These are phyloP conservation scores for Macrosteles quadrilineatus DNA, from an alignment of 1,140 invertebrate genomes.

Conservation along the genomic window DNA sequence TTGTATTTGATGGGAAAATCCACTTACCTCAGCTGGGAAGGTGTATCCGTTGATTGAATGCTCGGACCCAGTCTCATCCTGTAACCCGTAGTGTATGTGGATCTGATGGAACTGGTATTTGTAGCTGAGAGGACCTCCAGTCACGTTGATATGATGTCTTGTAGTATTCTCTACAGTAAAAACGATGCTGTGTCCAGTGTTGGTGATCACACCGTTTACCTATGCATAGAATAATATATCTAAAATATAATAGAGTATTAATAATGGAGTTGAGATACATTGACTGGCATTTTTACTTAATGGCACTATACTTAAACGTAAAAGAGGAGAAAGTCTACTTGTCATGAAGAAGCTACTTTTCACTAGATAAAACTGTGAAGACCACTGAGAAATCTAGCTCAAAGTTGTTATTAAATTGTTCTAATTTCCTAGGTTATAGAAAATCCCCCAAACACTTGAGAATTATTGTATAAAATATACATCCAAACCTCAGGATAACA, in stretches of 20 bases:
- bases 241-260: conserved; percentile 18
- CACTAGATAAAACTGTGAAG: too few relatives aligned
- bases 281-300: neutral
- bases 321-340: too few relatives aligned
- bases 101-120: conserved; percentile 93
- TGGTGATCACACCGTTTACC: conserved; percentile 83
- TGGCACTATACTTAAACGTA: neutral
- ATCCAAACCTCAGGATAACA: too few relatives aligned
- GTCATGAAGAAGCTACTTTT: too few relatives aligned
- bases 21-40: conserved; percentile 87
- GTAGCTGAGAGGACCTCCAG: conserved; percentile 91
- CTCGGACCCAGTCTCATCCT: conserved; percentile 85
- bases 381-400: too few relatives aligned
- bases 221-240: too few relatives aligned
- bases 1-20: too few relatives aligned
- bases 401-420: too few relatives aligned
- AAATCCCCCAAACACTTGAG: too few relatives aligned
- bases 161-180: conserved; percentile 83
- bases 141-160: conserved; percentile 84
- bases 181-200: conserved; percentile 92
- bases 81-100: conserved; percentile 83
- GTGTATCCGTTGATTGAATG: conserved; percentile 88
- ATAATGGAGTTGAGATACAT: neutral
- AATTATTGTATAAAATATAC: too few relatives aligned
- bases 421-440: too few relatives aligned